Base-by-base conservation (phyloP, 2,888 invertebrate genomes). In the Lasioglossum oenotherae region DNA sequence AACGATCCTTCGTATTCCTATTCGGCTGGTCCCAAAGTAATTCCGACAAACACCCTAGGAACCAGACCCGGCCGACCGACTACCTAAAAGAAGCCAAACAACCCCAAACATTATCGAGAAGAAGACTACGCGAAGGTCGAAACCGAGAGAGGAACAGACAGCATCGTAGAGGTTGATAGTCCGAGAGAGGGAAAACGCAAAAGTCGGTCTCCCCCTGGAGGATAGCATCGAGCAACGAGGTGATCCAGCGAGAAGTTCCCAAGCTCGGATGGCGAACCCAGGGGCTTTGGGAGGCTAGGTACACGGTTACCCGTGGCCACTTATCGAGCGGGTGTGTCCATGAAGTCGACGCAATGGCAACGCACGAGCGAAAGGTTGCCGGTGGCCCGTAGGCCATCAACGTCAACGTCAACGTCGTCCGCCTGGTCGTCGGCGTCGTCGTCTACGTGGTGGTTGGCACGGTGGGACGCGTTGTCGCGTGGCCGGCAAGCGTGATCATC, bases 281-380 rank as follows among this genome's bases (percentile, higher is more conserved):
- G 31, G 6, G n/a, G 57, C 57, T 57, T 57, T 57, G 10, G 81
- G 75, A 74, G 71, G 84, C 80, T 76, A 74, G 64, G 71, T 80
- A 73, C 72, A 77, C 82, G 73, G 38, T 60, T 85, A 78, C 67
- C 83, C 74, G 83, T 76, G 64, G 72, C 64, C 41, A 73, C 64
- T 44, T 77, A 71, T 72, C 75, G 79, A 84, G 89, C 69, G 78
- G 91, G 87, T 90, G 88, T 89, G 90, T 90, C 89, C 87, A 92
- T 91, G 92, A 92, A 86, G 90, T 88, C 82, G 60, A 79, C 57
- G 82, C 86, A 89, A 80, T 87, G 84, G 86, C 86, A 82, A 81
- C 74, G 75, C 74, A 60, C 79, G 73, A 74, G 80, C 82, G 82
- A 80, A 87, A 74, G 74, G 81, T 79, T 27, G 27, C 53, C 82